Conservation (phyloP, 2,888 invertebrate genomes). For the Phasia obesa region DNA sequence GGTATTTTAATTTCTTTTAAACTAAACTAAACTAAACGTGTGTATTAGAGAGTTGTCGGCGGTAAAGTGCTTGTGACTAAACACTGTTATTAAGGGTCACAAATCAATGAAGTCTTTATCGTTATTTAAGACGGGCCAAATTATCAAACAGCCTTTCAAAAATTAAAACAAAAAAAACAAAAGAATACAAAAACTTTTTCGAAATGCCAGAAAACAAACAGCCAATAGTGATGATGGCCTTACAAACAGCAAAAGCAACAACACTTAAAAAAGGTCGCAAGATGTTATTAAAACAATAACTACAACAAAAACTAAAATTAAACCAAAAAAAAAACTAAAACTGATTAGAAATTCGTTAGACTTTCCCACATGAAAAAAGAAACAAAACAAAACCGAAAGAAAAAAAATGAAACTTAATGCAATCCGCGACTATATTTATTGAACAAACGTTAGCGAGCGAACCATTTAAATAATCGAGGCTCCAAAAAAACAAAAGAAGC, state of each 20-base stretch:
- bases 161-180: constrained; percentile 13
- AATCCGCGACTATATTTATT: constrained; percentile 73
- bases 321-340: constrained; percentile 64
- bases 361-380: constrained; percentile 66
- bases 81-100: constrained; percentile 73
- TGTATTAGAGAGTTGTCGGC: constrained; percentile 59
- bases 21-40: constrained; percentile 40
- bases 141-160: constrained; percentile 53
- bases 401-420: constrained; percentile 66
- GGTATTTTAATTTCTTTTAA: constrained; percentile 17
- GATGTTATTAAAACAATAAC: constrained; percentile 66
- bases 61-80: constrained; percentile 70
- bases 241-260: constrained; percentile 34
- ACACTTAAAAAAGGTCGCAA: constrained; percentile 64
- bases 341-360: constrained; percentile 71
- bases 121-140: constrained; percentile 64
- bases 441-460: constrained; percentile 60
- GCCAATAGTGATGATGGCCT: constrained; percentile 31
- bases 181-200: constrained; percentile 20
- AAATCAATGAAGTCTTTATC: constrained; percentile 72
- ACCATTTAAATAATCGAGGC: constrained; percentile 63
- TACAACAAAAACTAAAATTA: constrained; percentile 48
- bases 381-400: constrained; percentile 27
- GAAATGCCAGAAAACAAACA: constrained; percentile 16
- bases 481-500: constrained; percentile 11